Conservation (phyloP, 2,113 vertebrate genomes). For the Heterochromis multidens region DNA sequence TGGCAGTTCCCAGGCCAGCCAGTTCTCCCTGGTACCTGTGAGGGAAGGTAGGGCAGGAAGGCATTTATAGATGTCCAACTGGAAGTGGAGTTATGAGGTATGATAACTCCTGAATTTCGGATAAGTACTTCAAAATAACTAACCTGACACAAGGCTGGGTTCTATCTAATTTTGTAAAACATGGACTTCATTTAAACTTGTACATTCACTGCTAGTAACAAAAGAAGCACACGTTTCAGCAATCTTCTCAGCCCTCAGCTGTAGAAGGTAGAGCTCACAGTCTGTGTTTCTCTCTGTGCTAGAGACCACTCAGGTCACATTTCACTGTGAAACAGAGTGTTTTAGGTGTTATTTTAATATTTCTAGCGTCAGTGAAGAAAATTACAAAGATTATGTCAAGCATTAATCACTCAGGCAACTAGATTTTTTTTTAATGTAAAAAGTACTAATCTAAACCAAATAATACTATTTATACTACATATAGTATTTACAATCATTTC, state of each 20-base stretch:
- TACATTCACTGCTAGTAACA: neutral
- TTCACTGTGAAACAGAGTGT: neutral
- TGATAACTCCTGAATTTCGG: too few relatives aligned
- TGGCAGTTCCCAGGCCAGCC: too few relatives aligned
- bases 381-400: neutral
- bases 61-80: too few relatives aligned
- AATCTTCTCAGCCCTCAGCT: neutral
- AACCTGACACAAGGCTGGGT: neutral
- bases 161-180: too few relatives aligned
- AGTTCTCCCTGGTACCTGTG: too few relatives aligned
- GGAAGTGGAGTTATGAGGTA: too few relatives aligned
- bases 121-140: neutral
- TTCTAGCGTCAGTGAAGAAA: neutral
- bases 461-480: too few relatives aligned
- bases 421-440: neutral
- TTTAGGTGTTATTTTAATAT: neutral
- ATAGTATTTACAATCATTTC: too few relatives aligned
- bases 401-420: neutral
- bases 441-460: too few relatives aligned
- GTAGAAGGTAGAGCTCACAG: neutral
- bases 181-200: neutral
- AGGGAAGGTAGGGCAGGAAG: too few relatives aligned
- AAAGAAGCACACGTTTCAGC: neutral
- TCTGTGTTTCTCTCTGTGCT: neutral
- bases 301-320: neutral